Evolutionary conservation across 2,888 invertebrate species (phyloP).

Genomic region (Bembecia ichneumoniformis): DNA sequence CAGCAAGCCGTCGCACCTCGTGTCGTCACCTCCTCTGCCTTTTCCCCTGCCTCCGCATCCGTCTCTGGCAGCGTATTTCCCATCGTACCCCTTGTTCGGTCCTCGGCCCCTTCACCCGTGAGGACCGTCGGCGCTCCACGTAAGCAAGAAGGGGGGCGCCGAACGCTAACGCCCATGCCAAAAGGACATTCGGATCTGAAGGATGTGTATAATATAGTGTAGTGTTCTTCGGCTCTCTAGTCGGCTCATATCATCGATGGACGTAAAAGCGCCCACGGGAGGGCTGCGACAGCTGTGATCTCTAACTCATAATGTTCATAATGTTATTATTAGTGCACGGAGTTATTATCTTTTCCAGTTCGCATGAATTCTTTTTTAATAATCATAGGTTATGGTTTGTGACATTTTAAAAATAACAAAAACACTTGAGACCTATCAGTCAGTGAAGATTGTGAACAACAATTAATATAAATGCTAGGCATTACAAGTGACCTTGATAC

Average conservation of each 20-base stretch:
- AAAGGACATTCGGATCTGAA: constrained; percentile 55
- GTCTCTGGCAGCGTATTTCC: constrained; percentile 86
- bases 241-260: constrained; percentile 67
- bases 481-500: too few species aligned
- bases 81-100: constrained; percentile 90
- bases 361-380: background rate
- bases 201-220: constrained; percentile 56
- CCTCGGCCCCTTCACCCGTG: constrained; percentile 80
- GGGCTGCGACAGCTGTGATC: constrained; percentile 67
- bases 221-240: constrained; percentile 53
- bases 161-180: constrained; percentile 65
- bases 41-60: constrained; percentile 81
- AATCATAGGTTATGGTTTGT: too few species aligned
- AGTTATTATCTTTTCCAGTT: constrained; percentile 13
- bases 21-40: constrained; percentile 78
- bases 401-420: too few species aligned
- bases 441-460: too few species aligned
- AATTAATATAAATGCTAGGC: too few species aligned
- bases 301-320: constrained; percentile 63
- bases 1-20: constrained; percentile 83
- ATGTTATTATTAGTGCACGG: constrained; percentile 51
- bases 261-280: constrained; percentile 37
- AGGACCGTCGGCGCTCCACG: constrained; percentile 83
- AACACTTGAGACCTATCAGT: too few species aligned
- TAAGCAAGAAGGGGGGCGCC: constrained; percentile 74